Evolutionary conservation across 2,113 vertebrate genomes (phyloP).

Genomic region (Microcebus tavaratra): DNA sequence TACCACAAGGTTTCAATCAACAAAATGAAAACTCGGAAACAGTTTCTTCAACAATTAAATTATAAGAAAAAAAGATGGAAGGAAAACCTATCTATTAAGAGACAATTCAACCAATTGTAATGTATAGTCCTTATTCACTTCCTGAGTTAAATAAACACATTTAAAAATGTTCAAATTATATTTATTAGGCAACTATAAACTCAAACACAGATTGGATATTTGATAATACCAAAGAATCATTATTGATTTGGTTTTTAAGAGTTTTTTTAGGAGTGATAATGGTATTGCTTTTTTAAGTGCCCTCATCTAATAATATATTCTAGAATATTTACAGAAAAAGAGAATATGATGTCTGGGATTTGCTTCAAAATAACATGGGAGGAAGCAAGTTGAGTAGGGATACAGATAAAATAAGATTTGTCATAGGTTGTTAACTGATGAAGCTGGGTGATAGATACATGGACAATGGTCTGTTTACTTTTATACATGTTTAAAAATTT

Average conservation of each 20-base stretch:
- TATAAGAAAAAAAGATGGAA: background rate
- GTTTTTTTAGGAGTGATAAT: background rate
- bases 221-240: background rate
- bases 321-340: background rate
- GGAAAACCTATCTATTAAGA: constrained; percentile 11
- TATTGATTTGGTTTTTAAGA: background rate
- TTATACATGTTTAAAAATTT: background rate
- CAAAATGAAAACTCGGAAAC: background rate
- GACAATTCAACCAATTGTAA: background rate
- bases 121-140: background rate
- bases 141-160: background rate
- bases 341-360: background rate
- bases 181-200: constrained; percentile 7
- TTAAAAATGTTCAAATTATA: background rate
- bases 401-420: constrained; percentile 3
- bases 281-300: background rate
- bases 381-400: background rate
- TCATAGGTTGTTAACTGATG: background rate
- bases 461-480: background rate
- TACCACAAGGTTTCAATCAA: background rate
- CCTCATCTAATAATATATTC: background rate
- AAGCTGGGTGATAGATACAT: background rate
- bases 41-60: background rate
- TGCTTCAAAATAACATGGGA: background rate
- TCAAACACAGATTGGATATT: background rate